Conservation (phyloP, 2,113 vertebrate genomes). For the Pelobates fuscus region DNA sequence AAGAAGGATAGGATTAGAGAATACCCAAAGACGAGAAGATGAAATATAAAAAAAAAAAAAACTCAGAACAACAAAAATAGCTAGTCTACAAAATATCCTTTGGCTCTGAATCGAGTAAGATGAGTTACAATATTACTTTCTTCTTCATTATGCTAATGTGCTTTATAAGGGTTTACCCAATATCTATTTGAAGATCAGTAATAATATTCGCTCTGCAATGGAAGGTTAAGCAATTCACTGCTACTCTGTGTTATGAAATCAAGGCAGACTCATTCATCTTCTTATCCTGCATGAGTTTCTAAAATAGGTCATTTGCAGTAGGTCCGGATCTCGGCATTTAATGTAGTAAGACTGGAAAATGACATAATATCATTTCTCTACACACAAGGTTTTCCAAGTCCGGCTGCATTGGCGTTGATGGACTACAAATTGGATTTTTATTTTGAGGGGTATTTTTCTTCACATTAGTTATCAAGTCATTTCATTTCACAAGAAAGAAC, state of each 20-base stretch:
- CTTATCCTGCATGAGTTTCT: background rate
- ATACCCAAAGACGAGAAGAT: no score
- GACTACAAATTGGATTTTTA: constrained; percentile 34
- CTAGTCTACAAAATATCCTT: no score
- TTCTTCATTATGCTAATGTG: no score
- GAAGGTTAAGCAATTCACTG: background rate
- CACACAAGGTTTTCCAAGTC: background rate
- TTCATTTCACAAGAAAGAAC: constrained; percentile 5
- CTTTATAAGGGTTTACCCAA: no score
- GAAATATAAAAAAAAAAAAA: no score
- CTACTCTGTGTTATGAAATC: background rate
- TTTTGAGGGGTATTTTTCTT: constrained; percentile 19
- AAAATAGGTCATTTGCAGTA: background rate
- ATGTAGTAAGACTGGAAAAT: background rate
- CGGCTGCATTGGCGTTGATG: background rate
- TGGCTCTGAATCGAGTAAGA: no score
- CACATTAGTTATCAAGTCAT: constrained; percentile 33
- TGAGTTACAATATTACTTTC: no score
- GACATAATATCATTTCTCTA: background rate
- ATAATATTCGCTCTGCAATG: background rate
- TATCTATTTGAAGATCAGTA: no score
- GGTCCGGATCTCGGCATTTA: background rate
- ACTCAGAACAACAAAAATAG: no score
- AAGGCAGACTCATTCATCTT: background rate
- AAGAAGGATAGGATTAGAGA: no score